phyloP scores from a whole-genome alignment of 2,888 invertebrate species.

The Metalampra italica region DNA sequence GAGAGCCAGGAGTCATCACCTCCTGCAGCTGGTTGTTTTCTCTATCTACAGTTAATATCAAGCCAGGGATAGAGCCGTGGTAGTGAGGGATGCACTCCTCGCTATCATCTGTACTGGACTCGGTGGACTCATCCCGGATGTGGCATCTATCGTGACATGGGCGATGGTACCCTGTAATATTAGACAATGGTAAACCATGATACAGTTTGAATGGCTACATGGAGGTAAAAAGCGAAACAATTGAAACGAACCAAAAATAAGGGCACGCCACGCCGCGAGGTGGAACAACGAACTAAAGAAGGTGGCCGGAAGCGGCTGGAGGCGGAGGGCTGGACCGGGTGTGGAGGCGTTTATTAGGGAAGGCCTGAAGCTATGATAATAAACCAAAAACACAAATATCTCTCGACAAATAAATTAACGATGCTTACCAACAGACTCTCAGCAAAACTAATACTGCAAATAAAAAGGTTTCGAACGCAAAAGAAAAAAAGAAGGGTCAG shows the following conservation, averaged over 20 bases:
- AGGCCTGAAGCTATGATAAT: too few relatives aligned
- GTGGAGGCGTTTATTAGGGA: too few relatives aligned
- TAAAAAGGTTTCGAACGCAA: constrained; percentile 7
- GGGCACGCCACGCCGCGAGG: too few relatives aligned
- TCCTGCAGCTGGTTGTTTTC: constrained; percentile 61
- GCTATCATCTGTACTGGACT: constrained; percentile 67
- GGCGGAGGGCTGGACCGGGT: too few relatives aligned
- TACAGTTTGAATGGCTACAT: constrained; percentile 10
- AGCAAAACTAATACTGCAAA: constrained; percentile 10
- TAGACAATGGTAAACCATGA: constrained; percentile 27
- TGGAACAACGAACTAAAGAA: too few relatives aligned
- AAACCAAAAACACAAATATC: too few relatives aligned
- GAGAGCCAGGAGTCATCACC: constrained; percentile 60
- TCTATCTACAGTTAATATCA: constrained; percentile 62
- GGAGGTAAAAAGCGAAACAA: constrained; percentile 4
- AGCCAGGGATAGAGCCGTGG: constrained; percentile 63
- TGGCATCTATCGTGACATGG: constrained; percentile 50
- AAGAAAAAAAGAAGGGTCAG: constrained; percentile 9
- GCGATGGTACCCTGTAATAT: constrained; percentile 60
- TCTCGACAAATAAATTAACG: too few relatives aligned
- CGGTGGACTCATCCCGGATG: constrained; percentile 56
- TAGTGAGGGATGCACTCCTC: constrained; percentile 54
- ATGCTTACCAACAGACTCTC: constrained; percentile 10
- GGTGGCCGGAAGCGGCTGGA: too few relatives aligned
- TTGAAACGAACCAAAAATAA: constrained; percentile 7